A percentile compares a stretch with the other conserved stretches of the same genome.
Conservation (phyloP, 2,113 vertebrate genomes). For the Malurus melanocephalus region DNA sequence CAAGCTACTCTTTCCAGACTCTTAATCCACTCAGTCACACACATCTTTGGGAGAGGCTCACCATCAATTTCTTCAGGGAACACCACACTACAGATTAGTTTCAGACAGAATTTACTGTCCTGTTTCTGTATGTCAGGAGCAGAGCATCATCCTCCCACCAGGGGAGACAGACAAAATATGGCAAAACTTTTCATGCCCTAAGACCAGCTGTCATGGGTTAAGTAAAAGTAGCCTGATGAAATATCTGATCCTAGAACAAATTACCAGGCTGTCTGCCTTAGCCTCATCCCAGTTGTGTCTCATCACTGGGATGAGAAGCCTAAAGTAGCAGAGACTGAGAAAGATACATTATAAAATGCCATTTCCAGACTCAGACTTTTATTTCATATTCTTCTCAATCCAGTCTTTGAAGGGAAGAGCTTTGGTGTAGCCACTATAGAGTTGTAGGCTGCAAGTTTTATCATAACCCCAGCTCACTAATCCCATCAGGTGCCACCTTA, state of each 20-base stretch:
- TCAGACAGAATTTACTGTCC: not conserved
- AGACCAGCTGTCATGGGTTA: not conserved
- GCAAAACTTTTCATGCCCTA: not conserved
- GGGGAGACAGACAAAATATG: constrained; percentile 14
- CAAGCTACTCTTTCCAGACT: constrained; percentile 8
- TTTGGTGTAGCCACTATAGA: constrained; percentile 90
- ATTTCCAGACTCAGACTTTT: constrained; percentile 34
- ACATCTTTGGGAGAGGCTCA: not conserved
- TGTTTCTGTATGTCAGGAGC: not conserved
- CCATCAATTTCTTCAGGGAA: not conserved
- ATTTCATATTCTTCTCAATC: constrained; percentile 94
- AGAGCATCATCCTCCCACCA: not conserved
- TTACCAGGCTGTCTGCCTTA: constrained; percentile 20
- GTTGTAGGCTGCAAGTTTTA: constrained; percentile 84
- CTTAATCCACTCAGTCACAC: not conserved
- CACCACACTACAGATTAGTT: not conserved
- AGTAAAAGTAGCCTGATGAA: not conserved
- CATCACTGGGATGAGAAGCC: constrained; percentile 44
- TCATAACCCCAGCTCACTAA: constrained; percentile 96
- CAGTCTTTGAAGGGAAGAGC: constrained; percentile 90
- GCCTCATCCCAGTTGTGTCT: not conserved
- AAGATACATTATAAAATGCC: not conserved
- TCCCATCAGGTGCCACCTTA: constrained; percentile 87
- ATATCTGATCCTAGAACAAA: not conserved
- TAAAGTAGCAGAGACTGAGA: constrained; percentile 19